These are phyloP conservation scores for Trichomalopsis sarcophagae DNA, from an alignment of 1,140 invertebrate genomes.

Conservation along the genomic window DNA sequence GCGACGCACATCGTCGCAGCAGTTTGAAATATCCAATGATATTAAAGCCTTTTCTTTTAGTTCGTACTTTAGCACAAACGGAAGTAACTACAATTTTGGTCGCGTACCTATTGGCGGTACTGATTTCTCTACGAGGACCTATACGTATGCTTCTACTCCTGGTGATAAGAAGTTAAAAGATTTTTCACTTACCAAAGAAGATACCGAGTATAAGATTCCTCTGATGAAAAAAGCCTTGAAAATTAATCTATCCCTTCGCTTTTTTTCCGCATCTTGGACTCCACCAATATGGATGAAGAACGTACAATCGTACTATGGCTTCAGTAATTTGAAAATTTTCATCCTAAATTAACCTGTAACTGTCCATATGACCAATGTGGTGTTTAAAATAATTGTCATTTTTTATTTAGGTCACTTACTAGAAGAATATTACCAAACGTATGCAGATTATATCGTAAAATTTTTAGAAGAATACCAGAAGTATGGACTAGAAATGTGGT, in stretches of 20 bases:
- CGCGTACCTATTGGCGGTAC: conserved; percentile 81
- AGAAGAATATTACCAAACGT: conserved; percentile 84
- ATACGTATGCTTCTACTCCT: conserved; percentile 81
- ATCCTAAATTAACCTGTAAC: too few relatives aligned
- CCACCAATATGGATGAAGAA: conserved; percentile 96
- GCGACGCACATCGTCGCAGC: too few relatives aligned
- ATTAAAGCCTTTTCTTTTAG: conserved; percentile 55
- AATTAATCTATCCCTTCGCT: conserved; percentile 62
- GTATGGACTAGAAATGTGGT: conserved; percentile 78
- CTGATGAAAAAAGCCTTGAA: conserved; percentile 61
- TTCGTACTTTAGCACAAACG: conserved; percentile 71
- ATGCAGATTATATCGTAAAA: conserved; percentile 87
- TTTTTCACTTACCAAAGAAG: conserved; percentile 70
- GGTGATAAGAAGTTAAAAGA: conserved; percentile 62
- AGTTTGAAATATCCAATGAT: neutral
- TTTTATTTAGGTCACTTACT: conserved; percentile 75
- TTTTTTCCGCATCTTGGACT: conserved; percentile 88
- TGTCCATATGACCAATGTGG: too few relatives aligned
- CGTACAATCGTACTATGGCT: conserved; percentile 78
- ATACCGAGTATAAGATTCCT: conserved; percentile 72
- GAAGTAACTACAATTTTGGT: conserved; percentile 79
- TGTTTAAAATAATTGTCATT: too few relatives aligned
- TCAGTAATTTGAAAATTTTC: conserved; percentile 32
- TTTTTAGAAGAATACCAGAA: conserved; percentile 77
- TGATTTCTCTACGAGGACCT: conserved; percentile 83